phyloP scores from a whole-genome alignment of 2,888 invertebrate genomes.

The Calephelis perditalis region DNA sequence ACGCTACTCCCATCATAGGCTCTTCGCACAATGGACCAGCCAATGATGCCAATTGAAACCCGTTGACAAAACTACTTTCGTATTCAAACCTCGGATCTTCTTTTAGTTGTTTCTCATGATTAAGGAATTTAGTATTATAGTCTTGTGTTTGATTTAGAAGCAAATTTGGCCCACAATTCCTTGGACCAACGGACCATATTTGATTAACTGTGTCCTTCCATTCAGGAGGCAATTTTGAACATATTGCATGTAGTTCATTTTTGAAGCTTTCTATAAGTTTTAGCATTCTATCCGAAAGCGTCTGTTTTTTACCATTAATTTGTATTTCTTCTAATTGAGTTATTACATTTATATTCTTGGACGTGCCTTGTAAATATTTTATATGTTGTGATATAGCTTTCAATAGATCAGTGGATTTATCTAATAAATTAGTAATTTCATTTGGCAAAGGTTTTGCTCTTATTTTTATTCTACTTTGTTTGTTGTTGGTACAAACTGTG shows the following conservation, averaged over 20 bases:
- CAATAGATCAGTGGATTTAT: slow-evolving; percentile 83
- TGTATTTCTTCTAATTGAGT: slow-evolving; percentile 46
- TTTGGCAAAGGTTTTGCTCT: slow-evolving; percentile 87
- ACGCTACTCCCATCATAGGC: slow-evolving; percentile 96
- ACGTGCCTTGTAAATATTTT: slow-evolving; percentile 55
- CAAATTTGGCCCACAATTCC: slow-evolving; percentile 92
- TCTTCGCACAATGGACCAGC: slow-evolving; percentile 98
- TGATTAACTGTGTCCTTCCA: slow-evolving; percentile 77
- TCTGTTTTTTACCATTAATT: slow-evolving; percentile 47
- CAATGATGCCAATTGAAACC: slow-evolving; percentile 90
- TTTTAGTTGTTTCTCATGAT: slow-evolving; percentile 53
- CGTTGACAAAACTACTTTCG: slow-evolving; percentile 90
- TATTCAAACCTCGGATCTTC: slow-evolving; percentile 79
- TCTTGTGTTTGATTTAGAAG: slow-evolving; percentile 88
- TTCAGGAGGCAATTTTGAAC: slow-evolving; percentile 75
- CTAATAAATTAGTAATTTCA: slow-evolving; percentile 83
- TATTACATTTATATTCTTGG: slow-evolving; percentile 57
- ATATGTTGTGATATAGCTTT: slow-evolving; percentile 79
- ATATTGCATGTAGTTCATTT: slow-evolving; percentile 78
- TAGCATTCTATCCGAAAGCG: slow-evolving; percentile 59
- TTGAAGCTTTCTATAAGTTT: slow-evolving; percentile 69
- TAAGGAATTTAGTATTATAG: slow-evolving; percentile 72
- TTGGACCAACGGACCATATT: slow-evolving; percentile 96
- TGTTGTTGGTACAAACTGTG: slow-evolving; percentile 83
- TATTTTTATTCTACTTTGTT: slow-evolving; percentile 83